phyloP scores from a whole-genome alignment of 2,888 invertebrate genomes.

The Pyrochroa serraticornis region DNA sequence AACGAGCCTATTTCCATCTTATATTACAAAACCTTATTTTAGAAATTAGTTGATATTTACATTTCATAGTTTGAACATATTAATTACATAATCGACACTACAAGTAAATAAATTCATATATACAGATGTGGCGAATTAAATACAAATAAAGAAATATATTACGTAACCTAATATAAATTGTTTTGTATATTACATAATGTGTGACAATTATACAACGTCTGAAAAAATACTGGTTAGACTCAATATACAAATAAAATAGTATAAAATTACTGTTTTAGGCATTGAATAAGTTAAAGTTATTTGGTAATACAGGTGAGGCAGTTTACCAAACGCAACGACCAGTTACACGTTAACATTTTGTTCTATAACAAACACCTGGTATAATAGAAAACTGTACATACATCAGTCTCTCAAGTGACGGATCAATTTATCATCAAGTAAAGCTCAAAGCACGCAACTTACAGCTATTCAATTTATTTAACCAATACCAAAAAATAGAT shows the following conservation, averaged over 20 bases:
- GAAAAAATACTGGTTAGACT: constrained; percentile 28
- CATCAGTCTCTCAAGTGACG: constrained; percentile 33
- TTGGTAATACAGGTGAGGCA: constrained; percentile 20
- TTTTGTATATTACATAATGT: constrained; percentile 21
- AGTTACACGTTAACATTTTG: neutral
- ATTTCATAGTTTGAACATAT: constrained; percentile 24
- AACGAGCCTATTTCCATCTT: constrained; percentile 33
- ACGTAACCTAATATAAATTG: constrained; percentile 22
- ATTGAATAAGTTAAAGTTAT: constrained; percentile 17
- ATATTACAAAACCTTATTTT: constrained; percentile 46
- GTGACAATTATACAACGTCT: constrained; percentile 9
- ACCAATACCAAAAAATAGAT: constrained; percentile 24
- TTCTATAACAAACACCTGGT: too few species aligned
- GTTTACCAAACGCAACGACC: constrained; percentile 19
- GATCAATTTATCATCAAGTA: constrained; percentile 24
- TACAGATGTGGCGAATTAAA: constrained; percentile 22
- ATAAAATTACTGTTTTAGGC: constrained; percentile 28
- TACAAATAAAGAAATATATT: constrained; percentile 33
- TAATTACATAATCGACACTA: constrained; percentile 20
- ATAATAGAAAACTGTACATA: constrained; percentile 24
- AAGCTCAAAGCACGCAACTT: constrained; percentile 27
- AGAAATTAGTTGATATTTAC: constrained; percentile 43
- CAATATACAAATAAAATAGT: constrained; percentile 18
- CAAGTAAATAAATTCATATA: constrained; percentile 24
- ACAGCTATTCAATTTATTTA: constrained; percentile 23